Percentiles rank a stretch among this genome's conserved stretches.
Evolutionary conservation across 1,140 invertebrate species (phyloP).

Genomic region (Nasonia longicornis): DNA sequence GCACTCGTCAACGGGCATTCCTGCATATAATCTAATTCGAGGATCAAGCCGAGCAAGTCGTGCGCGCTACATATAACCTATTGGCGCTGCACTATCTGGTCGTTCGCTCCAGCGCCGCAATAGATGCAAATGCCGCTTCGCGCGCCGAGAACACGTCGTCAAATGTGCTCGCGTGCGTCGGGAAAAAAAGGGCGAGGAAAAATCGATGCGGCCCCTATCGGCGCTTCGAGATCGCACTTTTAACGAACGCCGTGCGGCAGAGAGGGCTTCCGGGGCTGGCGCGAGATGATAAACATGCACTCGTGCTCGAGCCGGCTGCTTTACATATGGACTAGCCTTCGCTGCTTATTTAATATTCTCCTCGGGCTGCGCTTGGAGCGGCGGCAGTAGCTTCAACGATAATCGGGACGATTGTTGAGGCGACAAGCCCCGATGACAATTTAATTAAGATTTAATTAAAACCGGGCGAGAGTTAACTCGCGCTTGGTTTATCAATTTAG

Average conservation of each 20-base stretch:
- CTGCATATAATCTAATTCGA: slow-evolving; percentile 56
- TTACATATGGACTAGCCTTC: not conserved
- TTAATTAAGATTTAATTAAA: slow-evolving; percentile 2
- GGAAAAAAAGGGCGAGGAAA: slow-evolving; percentile 8
- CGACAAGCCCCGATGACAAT: not conserved
- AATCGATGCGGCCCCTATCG: slow-evolving; percentile 39
- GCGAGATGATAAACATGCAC: not conserved
- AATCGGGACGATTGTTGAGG: slow-evolving; percentile 20
- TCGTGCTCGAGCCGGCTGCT: not conserved
- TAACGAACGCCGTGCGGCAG: slow-evolving; percentile 34
- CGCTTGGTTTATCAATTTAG: not conserved
- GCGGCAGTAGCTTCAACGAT: not conserved
- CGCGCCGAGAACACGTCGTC: slow-evolving; percentile 13
- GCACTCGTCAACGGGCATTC: slow-evolving; percentile 52
- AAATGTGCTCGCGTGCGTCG: slow-evolving; percentile 27
- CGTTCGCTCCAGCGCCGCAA: not conserved
- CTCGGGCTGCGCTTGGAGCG: not conserved
- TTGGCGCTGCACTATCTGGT: slow-evolving; percentile 47
- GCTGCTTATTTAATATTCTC: not conserved
- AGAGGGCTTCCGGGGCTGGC: not conserved
- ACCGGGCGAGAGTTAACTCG: not conserved
- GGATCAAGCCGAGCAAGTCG: slow-evolving; percentile 53
- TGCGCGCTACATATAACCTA: slow-evolving; percentile 54
- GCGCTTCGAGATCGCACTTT: slow-evolving; percentile 27
- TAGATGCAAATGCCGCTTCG: slow-evolving; percentile 55